Percentiles rank a stretch among this genome's conserved stretches.
phyloP scores from a whole-genome alignment of 2,888 invertebrate genomes.

The Eurois occulta region DNA sequence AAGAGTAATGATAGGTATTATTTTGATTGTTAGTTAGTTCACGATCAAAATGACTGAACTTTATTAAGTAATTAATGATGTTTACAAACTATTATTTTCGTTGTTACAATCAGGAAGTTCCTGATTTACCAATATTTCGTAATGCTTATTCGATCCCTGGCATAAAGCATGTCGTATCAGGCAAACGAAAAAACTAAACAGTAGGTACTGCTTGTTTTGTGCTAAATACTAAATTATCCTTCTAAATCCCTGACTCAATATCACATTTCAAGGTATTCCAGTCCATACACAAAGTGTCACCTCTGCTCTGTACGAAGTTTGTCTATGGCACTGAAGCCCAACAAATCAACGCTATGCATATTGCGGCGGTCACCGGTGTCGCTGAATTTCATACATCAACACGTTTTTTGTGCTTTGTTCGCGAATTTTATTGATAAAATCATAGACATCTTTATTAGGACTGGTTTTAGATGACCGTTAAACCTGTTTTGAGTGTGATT shows the following conservation, averaged over 20 bases:
- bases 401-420: constrained; percentile 52
- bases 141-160: background rate
- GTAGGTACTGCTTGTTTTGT: background rate
- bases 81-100: background rate
- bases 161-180: background rate
- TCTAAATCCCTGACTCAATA: background rate
- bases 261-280: background rate
- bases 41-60: constrained; percentile 1
- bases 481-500: background rate
- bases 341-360: constrained; percentile 71
- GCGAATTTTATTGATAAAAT: constrained; percentile 44
- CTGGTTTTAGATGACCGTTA: background rate
- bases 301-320: constrained; percentile 24
- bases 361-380: constrained; percentile 70
- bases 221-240: background rate
- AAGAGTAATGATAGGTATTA: constrained; percentile 19
- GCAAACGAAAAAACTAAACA: background rate
- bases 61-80: background rate
- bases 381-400: constrained; percentile 69
- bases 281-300: constrained; percentile 4
- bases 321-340: constrained; percentile 55
- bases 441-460: constrained; percentile 16
- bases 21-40: background rate
- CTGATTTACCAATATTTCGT: background rate
- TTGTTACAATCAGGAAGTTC: background rate